These are phyloP conservation scores for Chelon auratus DNA, from an alignment of 2,797 vertebrate species.

Conservation along the genomic window DNA sequence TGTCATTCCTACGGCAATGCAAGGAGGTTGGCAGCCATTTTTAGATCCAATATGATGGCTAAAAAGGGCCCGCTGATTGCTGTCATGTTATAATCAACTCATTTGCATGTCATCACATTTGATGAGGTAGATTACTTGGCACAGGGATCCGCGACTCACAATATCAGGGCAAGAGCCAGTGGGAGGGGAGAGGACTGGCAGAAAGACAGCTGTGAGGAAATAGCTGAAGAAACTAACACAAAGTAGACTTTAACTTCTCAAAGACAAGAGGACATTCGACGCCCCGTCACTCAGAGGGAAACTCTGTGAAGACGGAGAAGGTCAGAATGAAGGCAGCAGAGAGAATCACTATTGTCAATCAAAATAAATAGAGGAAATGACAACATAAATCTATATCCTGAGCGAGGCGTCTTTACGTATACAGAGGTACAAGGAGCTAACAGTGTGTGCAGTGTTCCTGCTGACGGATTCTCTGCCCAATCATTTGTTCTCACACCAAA, in stretches of 20 bases:
- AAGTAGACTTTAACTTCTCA: slow-evolving; percentile 39
- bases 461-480: too few relatives aligned
- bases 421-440: too few relatives aligned
- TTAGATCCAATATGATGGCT: slow-evolving; percentile 29
- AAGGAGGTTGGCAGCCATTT: slow-evolving; percentile 36
- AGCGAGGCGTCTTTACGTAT: too few relatives aligned
- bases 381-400: too few relatives aligned
- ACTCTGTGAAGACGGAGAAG: too few relatives aligned
- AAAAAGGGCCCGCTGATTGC: slow-evolving; percentile 55
- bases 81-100: slow-evolving; percentile 53
- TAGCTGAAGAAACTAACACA: slow-evolving; percentile 3
- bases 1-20: slow-evolving; percentile 31
- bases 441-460: too few relatives aligned
- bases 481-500: too few relatives aligned
- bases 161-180: slow-evolving; percentile 28
- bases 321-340: too few relatives aligned
- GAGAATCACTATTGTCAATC: too few relatives aligned
- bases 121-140: slow-evolving; percentile 62
- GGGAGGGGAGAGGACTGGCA: slow-evolving; percentile 26
- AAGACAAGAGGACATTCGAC: slow-evolving; percentile 33
- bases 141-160: slow-evolving; percentile 30
- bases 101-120: slow-evolving; percentile 61
- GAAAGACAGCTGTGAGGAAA: slow-evolving; percentile 36
- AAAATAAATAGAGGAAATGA: too few relatives aligned
- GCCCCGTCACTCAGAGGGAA: too few relatives aligned